Percentiles rank a stretch among this genome's conserved stretches.
Conservation (phyloP, 2,888 invertebrate genomes). For the Pachliopta kotzebuea region DNA sequence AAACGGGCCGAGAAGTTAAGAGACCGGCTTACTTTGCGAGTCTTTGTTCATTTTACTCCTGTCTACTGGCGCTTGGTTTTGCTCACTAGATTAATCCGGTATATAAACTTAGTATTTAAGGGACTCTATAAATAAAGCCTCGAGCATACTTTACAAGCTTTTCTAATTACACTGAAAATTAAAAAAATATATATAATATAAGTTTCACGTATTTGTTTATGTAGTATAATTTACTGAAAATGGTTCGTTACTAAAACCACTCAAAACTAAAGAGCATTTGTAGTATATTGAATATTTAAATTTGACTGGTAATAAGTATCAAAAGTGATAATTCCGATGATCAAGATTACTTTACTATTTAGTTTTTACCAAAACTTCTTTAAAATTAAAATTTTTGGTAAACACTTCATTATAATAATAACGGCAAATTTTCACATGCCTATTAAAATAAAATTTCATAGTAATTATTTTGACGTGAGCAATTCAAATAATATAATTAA, state of each 20-base stretch:
- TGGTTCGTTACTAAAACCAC: too few species aligned
- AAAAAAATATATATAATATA: too few species aligned
- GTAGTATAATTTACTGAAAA: too few species aligned
- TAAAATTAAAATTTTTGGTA: too few species aligned
- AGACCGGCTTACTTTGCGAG: slow-evolving; percentile 41
- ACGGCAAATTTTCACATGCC: neutral
- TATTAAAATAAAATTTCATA: slow-evolving; percentile 7
- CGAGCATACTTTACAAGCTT: neutral
- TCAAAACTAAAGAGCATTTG: neutral
- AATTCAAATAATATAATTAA: neutral
- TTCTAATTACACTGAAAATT: neutral
- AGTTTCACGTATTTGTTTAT: too few species aligned
- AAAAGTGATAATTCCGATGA: too few species aligned
- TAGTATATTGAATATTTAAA: too few species aligned
- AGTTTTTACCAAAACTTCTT: too few species aligned
- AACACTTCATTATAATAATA: too few species aligned
- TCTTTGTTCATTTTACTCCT: slow-evolving; percentile 38
- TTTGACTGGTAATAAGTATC: too few species aligned
- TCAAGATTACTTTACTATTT: too few species aligned
- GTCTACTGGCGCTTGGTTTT: slow-evolving; percentile 13
- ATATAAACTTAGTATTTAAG: slow-evolving; percentile 7
- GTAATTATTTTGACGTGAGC: neutral
- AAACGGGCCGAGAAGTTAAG: slow-evolving; percentile 42
- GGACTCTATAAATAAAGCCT: neutral
- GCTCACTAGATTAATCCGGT: slow-evolving; percentile 12